A percentile compares a stretch with the other conserved stretches of the same genome.
These are phyloP conservation scores for Mesorhabditis belari DNA, from an alignment of 2,888 invertebrate species.

Conservation along the genomic window DNA sequence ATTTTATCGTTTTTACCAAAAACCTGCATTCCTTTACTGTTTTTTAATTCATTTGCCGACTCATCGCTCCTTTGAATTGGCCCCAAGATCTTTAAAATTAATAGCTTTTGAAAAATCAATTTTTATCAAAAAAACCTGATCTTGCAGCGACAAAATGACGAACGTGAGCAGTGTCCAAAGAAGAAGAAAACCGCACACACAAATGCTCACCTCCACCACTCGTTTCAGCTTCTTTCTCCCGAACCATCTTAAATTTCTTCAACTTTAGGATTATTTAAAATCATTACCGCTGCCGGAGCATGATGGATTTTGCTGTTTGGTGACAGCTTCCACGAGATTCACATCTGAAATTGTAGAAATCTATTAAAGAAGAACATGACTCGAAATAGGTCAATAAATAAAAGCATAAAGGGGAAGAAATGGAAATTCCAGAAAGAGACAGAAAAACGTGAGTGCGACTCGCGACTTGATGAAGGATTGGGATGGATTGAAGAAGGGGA, in stretches of 20 bases:
- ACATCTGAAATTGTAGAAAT: too few relatives aligned
- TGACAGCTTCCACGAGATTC: too few relatives aligned
- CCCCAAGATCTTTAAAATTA: conserved; percentile 10
- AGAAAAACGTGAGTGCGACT: too few relatives aligned
- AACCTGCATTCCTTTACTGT: conserved; percentile 3
- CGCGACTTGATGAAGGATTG: too few relatives aligned
- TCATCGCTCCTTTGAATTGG: background rate
- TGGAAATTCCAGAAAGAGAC: too few relatives aligned
- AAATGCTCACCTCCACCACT: conserved; percentile 17
- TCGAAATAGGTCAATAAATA: too few relatives aligned
- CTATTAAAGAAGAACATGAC: too few relatives aligned
- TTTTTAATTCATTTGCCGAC: background rate
- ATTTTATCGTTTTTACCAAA: background rate
- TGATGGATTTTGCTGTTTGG: too few relatives aligned
- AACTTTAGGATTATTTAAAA: conserved; percentile 3
- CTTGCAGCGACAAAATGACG: conserved; percentile 42
- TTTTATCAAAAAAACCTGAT: conserved; percentile 20
- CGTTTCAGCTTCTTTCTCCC: conserved; percentile 7
- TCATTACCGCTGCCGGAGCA: conserved; percentile 5
- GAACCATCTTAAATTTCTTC: too few relatives aligned
- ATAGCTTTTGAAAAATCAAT: background rate
- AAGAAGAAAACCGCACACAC: conserved; percentile 37
- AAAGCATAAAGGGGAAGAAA: too few relatives aligned
- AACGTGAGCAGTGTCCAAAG: conserved; percentile 48
- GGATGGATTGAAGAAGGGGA: too few relatives aligned